phyloP scores from a whole-genome alignment of 2,113 vertebrate genomes.

The Rynchops niger region DNA sequence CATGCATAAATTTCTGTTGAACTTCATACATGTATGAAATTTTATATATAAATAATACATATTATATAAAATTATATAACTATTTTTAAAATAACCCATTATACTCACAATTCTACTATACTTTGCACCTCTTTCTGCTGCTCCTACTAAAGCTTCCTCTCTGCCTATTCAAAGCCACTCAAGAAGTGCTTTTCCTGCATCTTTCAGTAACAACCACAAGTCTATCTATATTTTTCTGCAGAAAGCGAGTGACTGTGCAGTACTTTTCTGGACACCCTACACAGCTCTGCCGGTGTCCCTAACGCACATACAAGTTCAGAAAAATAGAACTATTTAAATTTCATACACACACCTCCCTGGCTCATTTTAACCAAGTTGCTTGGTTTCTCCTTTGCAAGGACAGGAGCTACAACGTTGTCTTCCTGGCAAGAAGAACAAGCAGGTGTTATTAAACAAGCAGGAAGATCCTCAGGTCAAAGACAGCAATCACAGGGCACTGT shows the following conservation, averaged over 20 bases:
- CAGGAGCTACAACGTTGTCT: neutral
- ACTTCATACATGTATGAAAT: neutral
- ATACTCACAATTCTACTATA: neutral
- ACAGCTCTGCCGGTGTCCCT: neutral
- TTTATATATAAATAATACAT: neutral
- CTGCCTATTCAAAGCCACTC: neutral
- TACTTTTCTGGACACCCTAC: neutral
- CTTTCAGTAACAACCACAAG: neutral
- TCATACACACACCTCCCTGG: too few relatives aligned
- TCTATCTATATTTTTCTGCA: neutral
- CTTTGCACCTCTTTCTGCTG: neutral
- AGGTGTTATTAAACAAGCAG: neutral
- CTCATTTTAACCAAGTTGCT: neutral
- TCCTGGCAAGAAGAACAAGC: neutral
- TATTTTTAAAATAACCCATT: neutral
- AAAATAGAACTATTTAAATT: neutral
- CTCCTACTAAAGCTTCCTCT: neutral
- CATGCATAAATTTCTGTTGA: neutral
- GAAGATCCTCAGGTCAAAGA: neutral
- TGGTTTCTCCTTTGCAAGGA: neutral
- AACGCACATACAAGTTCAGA: neutral
- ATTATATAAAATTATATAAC: neutral
- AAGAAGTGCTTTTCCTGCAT: neutral
- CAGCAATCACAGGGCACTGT: neutral
- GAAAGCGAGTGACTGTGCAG: neutral